Evolutionary conservation across 2,113 vertebrate species (phyloP), one percentile per base, ranked within the genome.

Genomic region (Cyprinodon tularosa): DNA sequence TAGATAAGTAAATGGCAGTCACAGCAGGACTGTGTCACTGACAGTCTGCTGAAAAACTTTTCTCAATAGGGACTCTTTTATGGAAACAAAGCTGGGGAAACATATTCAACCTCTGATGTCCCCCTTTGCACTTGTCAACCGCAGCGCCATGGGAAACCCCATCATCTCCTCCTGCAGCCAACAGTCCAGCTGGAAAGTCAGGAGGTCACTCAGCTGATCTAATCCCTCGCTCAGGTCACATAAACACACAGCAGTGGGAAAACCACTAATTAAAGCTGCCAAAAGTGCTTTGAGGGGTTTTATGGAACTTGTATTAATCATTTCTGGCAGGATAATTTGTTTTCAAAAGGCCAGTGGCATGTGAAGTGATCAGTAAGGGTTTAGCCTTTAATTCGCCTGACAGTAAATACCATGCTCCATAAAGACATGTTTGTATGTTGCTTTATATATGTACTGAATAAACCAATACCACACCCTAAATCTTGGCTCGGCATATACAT

Each of bases 21-120:
- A 66, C 15, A 75, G 39, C 53, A 62, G 8, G 66, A 53, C 39
- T 39, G 66, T 72, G 74, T 76, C 60, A 12, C n/a, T 73, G 29
- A 57, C 70, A 38, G 67, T 57, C 63, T 57, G 68, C 67, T 69
- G 62, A 83, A 66, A 76, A 17, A 74, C 70, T 3, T 77, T 71
- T 68, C 45, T 69, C 84, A 63, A 47, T n/a, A 12, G 79, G 83
- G 79, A 75, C 57, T 63, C 37, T 80, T 81, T 75, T 83, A 13
- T 65, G 82, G 80, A 87, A 84, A 83, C 84, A 83, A 68, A 89
- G 69, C 74, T 83, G 82, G 80, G 77, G 84, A 89, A 92, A 90
- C 83, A 87, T 66, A 76, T 68, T 77, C 47, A 71, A 76, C 77
- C 82, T 76, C 57, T 74, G 75, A 72, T 75, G 75, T 74, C 7